Conservation (phyloP, 2,113 vertebrate species). For the Casuarius casuarius region DNA sequence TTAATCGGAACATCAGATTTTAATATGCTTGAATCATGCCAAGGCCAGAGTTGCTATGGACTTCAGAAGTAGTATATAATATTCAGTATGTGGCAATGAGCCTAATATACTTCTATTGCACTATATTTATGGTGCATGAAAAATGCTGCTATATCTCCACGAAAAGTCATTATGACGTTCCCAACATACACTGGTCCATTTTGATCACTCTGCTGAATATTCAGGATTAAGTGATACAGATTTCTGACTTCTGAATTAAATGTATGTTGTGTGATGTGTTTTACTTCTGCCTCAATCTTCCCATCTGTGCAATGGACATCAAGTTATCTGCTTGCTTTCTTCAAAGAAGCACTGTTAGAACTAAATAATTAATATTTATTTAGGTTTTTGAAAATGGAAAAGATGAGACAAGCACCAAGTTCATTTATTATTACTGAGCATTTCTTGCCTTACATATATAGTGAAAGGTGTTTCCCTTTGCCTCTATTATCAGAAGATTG, state of each 20-base stretch:
- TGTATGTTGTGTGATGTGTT: background rate
- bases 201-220: background rate
- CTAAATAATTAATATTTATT: background rate
- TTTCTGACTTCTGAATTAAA: background rate
- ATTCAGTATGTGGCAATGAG: background rate
- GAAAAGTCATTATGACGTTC: background rate
- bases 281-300: background rate
- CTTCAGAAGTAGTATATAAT: background rate
- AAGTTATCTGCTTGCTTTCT: background rate
- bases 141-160: background rate
- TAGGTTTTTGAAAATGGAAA: background rate
- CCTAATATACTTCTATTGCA: background rate
- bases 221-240: background rate
- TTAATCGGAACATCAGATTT: background rate
- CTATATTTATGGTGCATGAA: background rate
- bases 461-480: slow-evolving; percentile 36
- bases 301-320: background rate
- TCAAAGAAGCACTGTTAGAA: background rate
- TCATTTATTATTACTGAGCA: background rate
- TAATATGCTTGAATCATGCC: background rate
- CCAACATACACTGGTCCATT: background rate
- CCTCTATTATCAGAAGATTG: slow-evolving; percentile 28
- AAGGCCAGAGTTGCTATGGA: background rate
- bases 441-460: background rate
- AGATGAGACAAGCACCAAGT: background rate